Evolutionary conservation across 1,140 invertebrate genomes (phyloP), one percentile per base, ranked within the genome.

Genomic region (Rhagoletis zephyria): DNA sequence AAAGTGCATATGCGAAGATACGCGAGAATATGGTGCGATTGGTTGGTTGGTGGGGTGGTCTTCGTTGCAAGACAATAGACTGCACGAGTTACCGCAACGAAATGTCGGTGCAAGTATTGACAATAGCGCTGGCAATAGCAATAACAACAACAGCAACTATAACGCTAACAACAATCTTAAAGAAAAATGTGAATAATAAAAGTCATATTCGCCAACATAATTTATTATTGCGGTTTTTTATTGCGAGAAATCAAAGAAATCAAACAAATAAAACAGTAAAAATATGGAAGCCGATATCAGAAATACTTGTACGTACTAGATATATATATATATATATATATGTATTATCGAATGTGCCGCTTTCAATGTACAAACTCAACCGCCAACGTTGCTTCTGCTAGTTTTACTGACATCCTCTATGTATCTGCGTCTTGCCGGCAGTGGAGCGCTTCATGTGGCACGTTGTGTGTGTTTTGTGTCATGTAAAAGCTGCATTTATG

Each of bases 401-500:
- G 6, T 56, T 59, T 59, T 2, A n/a, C 48, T 85, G 48, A 85
- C 59, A 59, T 85, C 30, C 30, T 30, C 51, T 85, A n/a, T n/a
- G n/a, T n/a, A 51, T 51, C 48, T 59, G 51, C 81, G 30, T 19
- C 48, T 85, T 30, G 81, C 81, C 81, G 81, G 59, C 40, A 16
- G 5, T 85, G 9, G 59, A 0, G 81, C 16, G 19, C 81, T 10
- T 9, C 48, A 19, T 85, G 19, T 2, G n/a, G 81, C 12, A 12
- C 81, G 5, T 85, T 85, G 51, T 85, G 14, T 74, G 67, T 85
- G 51, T 56, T 61, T 19, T 85, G 45, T 61, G n/a, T 56, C 48
- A 85, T 85, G 81, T 85, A 74, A 85, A 85, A 85, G 81, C n/a
- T 42, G 16, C 81, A 59, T 85, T 85, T 85, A 85, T 85, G 81